A percentile compares a stretch with the other conserved stretches of the same genome.
These are phyloP conservation scores for Chouioia cunea DNA, from an alignment of 2,888 invertebrate genomes.

Conservation along the genomic window DNA sequence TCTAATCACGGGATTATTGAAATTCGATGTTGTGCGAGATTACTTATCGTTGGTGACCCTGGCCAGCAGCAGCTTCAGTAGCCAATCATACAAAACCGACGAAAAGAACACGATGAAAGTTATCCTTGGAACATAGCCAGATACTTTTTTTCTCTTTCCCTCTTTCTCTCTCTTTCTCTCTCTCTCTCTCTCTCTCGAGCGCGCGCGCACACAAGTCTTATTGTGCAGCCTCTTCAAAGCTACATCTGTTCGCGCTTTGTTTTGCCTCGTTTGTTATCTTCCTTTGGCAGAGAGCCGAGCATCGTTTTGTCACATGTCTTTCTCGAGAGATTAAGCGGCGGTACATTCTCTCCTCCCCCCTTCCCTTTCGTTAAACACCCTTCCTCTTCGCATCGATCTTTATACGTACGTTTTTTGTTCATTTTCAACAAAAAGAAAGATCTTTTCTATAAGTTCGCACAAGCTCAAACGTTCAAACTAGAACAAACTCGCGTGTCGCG, in stretches of 20 bases:
- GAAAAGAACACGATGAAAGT: not conserved
- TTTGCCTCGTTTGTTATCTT: conserved; percentile 11
- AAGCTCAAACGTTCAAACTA: not conserved
- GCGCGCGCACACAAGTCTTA: not conserved
- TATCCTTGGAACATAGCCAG: conserved; percentile 42
- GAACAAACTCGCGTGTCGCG: conserved; percentile 1
- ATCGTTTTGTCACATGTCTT: conserved; percentile 9
- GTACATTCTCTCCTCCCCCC: not conserved
- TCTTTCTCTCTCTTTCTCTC: conserved; percentile 14
- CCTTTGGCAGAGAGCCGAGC: conserved; percentile 6
- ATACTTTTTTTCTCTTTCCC: conserved; percentile 1
- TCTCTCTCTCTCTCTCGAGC: not conserved
- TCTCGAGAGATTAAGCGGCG: not conserved
- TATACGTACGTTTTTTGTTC: not conserved
- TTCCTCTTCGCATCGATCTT: not conserved
- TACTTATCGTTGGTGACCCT: no score
- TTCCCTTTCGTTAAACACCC: not conserved
- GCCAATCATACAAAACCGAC: no score
- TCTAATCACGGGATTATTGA: conserved; percentile 8
- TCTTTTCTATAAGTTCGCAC: not conserved
- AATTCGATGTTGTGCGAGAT: conserved; percentile 28
- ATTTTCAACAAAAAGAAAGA: not conserved
- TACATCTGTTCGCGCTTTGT: conserved; percentile 21
- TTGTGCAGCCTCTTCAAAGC: conserved; percentile 16
- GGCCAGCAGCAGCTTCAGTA: no score